These are phyloP conservation scores for Antigone vipio DNA, from an alignment of 2,113 vertebrate species.

Conservation along the genomic window DNA sequence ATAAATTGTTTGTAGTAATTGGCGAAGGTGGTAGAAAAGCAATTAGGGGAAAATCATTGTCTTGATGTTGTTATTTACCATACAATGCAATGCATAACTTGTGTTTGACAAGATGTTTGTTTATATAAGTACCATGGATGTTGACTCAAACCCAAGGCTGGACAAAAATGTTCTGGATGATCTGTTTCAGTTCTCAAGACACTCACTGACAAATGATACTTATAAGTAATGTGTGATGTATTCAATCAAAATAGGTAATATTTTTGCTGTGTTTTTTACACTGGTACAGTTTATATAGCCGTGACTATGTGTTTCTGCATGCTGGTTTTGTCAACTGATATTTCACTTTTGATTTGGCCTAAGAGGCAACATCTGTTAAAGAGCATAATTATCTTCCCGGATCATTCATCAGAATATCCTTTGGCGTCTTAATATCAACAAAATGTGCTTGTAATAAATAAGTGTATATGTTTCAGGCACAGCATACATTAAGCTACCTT, in stretches of 20 bases:
- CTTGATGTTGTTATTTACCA: neutral
- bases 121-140: neutral
- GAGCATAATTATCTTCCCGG: neutral
- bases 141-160: neutral
- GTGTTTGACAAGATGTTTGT: neutral
- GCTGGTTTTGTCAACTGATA: neutral
- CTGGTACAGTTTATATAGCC: neutral
- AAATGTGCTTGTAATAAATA: neutral
- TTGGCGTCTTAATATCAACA: neutral
- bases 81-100: neutral
- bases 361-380: neutral
- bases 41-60: neutral
- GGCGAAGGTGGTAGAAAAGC: neutral
- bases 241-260: neutral
- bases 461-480: neutral
- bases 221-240: neutral
- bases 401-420: neutral
- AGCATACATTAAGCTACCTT: constrained; percentile 48
- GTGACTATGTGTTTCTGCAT: neutral
- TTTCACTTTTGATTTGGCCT: neutral
- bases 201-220: neutral
- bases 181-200: neutral
- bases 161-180: neutral
- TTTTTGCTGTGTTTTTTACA: neutral
- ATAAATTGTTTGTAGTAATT: neutral